Percentiles rank a stretch among this genome's conserved stretches.
phyloP scores from a whole-genome alignment of 2,797 vertebrate species.

The Cetoscarus ocellatus region DNA sequence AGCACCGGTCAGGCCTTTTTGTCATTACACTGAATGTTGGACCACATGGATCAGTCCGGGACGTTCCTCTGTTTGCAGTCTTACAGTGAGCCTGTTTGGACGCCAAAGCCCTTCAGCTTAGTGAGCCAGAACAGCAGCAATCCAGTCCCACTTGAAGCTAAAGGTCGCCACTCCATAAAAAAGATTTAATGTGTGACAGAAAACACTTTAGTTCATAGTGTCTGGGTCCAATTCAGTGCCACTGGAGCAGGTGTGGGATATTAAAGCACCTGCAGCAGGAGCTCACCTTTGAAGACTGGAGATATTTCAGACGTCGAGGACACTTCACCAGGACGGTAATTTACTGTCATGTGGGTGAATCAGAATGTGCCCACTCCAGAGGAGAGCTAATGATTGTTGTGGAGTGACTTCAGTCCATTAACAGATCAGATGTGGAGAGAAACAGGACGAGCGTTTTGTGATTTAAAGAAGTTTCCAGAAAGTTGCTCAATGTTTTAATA shows the following conservation, averaged over 20 bases:
- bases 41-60: background rate
- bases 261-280: slow-evolving; percentile 21
- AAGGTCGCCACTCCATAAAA: slow-evolving; percentile 61
- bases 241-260: slow-evolving; percentile 30
- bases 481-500: no score
- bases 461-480: no score
- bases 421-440: background rate
- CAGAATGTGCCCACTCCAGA: slow-evolving; percentile 11
- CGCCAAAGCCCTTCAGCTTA: slow-evolving; percentile 34
- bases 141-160: slow-evolving; percentile 58
- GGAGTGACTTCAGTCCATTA: background rate
- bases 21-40: background rate
- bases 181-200: slow-evolving; percentile 54
- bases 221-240: slow-evolving; percentile 24
- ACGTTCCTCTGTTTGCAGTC: slow-evolving; percentile 9
- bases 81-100: slow-evolving; percentile 28
- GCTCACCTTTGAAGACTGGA: slow-evolving; percentile 7
- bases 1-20: no score
- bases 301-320: background rate
- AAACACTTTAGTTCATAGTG: slow-evolving; percentile 30
- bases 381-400: slow-evolving; percentile 6
- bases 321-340: slow-evolving; percentile 4
- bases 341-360: slow-evolving; percentile 8
- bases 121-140: slow-evolving; percentile 50
- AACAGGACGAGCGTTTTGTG: no score